Percentiles rank a stretch among this genome's conserved stretches.
Evolutionary conservation across 2,888 invertebrate species (phyloP).

Genomic region (Ormyrus pomaceus): DNA sequence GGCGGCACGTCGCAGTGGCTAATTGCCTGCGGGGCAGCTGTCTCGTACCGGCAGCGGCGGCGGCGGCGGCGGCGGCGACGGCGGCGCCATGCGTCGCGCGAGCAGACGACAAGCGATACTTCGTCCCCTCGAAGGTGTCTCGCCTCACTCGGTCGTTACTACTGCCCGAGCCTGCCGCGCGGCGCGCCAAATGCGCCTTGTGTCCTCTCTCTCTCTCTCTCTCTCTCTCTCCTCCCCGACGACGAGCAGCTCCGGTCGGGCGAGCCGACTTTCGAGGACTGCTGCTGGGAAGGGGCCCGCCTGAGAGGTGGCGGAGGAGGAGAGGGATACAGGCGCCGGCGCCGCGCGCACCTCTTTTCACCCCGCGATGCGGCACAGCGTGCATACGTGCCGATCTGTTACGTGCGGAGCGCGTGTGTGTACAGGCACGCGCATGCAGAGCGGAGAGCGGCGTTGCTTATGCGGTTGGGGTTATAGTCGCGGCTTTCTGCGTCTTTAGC

Average conservation of each 20-base stretch:
- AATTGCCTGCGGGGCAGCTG: no score
- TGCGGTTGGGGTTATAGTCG: no score
- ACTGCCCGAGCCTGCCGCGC: neutral
- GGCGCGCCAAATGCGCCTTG: neutral
- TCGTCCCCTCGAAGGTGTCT: no score
- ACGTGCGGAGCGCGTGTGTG: neutral
- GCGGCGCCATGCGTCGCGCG: no score
- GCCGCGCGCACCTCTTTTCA: neutral
- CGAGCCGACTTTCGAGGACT: constrained; percentile 43
- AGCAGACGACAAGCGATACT: no score
- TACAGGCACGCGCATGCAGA: constrained; percentile 5
- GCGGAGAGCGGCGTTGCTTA: no score
- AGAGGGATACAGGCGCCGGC: constrained; percentile 11
- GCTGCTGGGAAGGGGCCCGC: neutral
- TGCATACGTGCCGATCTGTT: no score
- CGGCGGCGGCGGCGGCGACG: no score
- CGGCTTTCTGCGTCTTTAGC: no score
- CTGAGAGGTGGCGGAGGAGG: neutral
- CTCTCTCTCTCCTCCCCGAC: neutral
- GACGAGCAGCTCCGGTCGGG: neutral
- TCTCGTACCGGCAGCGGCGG: no score
- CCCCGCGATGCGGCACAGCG: neutral
- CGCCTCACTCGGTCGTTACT: no score
- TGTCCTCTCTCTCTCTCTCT: neutral
- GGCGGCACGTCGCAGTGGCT: no score